Evolutionary conservation across 2,888 invertebrate genomes (phyloP), one percentile per base, ranked within the genome.

Genomic region (Tanypteryx hageni): DNA sequence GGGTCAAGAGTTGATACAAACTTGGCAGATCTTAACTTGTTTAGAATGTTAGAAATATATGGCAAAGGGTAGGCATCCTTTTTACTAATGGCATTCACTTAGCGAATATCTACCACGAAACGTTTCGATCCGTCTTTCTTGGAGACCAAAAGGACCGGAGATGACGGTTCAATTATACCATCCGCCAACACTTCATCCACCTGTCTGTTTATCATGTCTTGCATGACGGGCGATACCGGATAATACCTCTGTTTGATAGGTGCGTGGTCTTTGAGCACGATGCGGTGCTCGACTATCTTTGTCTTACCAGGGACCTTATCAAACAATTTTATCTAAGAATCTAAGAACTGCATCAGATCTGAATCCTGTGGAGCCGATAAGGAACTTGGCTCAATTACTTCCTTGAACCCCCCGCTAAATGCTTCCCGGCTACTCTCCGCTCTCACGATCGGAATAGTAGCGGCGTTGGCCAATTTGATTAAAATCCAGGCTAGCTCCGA

Each of bases 41-140:
- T 94, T 44, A 94, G 89, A 14, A 94, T 94, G 3, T 93, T 92
- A 0, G 93, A 93, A 58, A 94, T 94, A 61, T 94, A 83, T 82
- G n/a, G n/a, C n/a, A n/a, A n/a, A n/a, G n/a, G n/a, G n/a, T n/a
- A n/a, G n/a, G n/a, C n/a, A n/a, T n/a, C n/a, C n/a, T n/a, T n/a
- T n/a, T n/a, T n/a, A n/a, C n/a, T n/a, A n/a, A n/a, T n/a, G n/a
- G n/a, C n/a, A 92, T 94, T 95, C 0, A 95, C 89, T 64, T 94
- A 93, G 16, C 94, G 81, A 81, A 94, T 94, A 83, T 94, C 94
- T 7, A 94, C 93, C 85, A 93, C 94, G 85, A 94, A 93, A 14
- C 93, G 31, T 44, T 83, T 83, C 31, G 56, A 83, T 27, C 56
- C 83, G 44, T 83, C 83, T 14, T 89, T 93, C 89, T 93, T 93